Percentiles rank a stretch among this genome's conserved stretches.
phyloP scores from a whole-genome alignment of 2,888 invertebrate genomes.

The Achlya flavicornis region DNA sequence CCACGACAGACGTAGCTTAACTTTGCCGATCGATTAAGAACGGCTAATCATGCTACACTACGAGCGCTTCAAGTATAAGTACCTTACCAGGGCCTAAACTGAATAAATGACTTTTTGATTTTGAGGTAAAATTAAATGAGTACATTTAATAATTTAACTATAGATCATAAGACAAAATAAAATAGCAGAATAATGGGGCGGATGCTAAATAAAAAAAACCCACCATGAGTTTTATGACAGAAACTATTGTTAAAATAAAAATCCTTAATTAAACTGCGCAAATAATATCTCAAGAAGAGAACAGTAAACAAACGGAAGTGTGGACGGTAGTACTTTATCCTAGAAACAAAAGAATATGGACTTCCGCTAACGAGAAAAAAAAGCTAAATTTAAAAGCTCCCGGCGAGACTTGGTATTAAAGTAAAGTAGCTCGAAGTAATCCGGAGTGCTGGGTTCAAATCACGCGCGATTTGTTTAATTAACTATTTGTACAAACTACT shows the following conservation, averaged over 20 bases:
- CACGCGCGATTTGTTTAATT: constrained; percentile 56
- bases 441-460: constrained; percentile 37
- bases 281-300: background rate
- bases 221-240: too few relatives aligned
- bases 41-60: too few relatives aligned
- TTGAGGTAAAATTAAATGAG: too few relatives aligned
- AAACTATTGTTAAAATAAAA: background rate
- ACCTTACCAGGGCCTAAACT: too few relatives aligned
- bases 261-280: background rate
- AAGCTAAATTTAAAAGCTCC: constrained; percentile 6
- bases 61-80: too few relatives aligned
- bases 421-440: constrained; percentile 43
- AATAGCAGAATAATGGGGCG: too few relatives aligned
- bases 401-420: constrained; percentile 21
- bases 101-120: too few relatives aligned
- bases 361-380: constrained; percentile 6
- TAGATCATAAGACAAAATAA: too few relatives aligned
- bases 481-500: constrained; percentile 45
- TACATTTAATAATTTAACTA: too few relatives aligned
- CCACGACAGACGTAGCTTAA: too few relatives aligned
- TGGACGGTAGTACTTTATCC: background rate
- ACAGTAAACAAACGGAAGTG: constrained; percentile 6
- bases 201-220: too few relatives aligned
- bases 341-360: background rate
- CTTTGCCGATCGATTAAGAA: too few relatives aligned